Evolutionary conservation across 2,113 vertebrate species (phyloP).

Genomic region (Gymnobelideus leadbeateri): DNA sequence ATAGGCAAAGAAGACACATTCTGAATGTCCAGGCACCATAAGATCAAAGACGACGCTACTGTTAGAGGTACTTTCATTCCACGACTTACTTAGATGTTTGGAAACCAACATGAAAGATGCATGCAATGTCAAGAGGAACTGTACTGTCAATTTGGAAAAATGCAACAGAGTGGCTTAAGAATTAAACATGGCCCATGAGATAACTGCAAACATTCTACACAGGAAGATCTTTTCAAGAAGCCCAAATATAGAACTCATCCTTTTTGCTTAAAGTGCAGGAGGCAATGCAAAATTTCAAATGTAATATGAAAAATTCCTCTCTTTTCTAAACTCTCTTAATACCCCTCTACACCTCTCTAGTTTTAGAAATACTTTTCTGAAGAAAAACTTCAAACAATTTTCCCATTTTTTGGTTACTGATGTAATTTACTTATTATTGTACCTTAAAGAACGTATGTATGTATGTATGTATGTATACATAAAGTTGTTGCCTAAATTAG

Average conservation of each 20-base stretch:
- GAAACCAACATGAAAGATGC: neutral
- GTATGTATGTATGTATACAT: neutral
- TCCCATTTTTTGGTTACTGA: neutral
- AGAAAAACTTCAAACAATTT: neutral
- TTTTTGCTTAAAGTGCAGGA: constrained; percentile 7
- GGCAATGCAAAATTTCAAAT: neutral
- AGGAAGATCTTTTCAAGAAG: neutral
- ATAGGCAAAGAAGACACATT: neutral
- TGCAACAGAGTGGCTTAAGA: neutral
- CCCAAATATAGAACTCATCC: neutral
- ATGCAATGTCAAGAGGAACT: neutral
- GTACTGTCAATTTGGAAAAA: neutral
- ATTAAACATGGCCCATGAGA: neutral
- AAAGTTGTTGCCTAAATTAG: neutral
- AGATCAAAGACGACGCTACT: accelerated
- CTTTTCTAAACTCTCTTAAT: neutral
- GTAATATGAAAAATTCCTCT: neutral
- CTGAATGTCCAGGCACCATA: neutral
- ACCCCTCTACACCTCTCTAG: too few species aligned
- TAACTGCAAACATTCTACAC: neutral
- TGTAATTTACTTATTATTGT: neutral
- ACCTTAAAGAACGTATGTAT: neutral
- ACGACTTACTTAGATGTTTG: neutral
- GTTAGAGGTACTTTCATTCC: neutral
- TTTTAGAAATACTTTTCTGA: neutral